Evolutionary conservation across 2,797 vertebrate species (phyloP), one percentile per base, ranked within the genome.

Genomic region (Sitta carolinensis): DNA sequence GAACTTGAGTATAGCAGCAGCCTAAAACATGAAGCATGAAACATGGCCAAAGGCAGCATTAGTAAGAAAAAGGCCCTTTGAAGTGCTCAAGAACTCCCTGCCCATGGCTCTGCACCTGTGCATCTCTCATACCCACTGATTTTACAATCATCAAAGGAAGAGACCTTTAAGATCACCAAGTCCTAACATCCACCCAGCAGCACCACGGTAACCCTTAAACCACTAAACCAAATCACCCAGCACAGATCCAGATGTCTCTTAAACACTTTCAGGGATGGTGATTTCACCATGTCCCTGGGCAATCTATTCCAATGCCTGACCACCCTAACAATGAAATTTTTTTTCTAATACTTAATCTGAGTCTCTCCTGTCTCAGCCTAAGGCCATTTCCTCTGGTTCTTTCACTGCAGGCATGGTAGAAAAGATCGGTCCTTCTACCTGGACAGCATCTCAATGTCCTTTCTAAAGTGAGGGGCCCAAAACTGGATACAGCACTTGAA

Each of bases 51-150:
- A 66, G 74, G 52, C 76, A 89, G 51, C 30, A 66, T 32, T 29
- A 21, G 21, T 75, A 45, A 75, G 62, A 45, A 94, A 83, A 40
- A 92, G 43, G 40, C 55, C 89, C 52, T 90, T 11, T 42, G 63
- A 91, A 82, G 45, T 15, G 22, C 55, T 90, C 32, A 48, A 69
- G 70, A 84, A 58, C 30, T 68, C 58, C 13, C 22, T 3, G 3
- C 42, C 36, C 0, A 0, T 3, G 5, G 84, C 57, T 70, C 62
- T 36, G 64, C 0, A 3, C 45, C 59, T 34, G 20, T 38, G 26
- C 74, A 50, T 84, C 47, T 63, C 59, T 59, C 45, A 66, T 0
- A 5, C 40, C 59, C 52, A 48, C 48, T 55, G 25, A 51, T 40
- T 36, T 70, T 40, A 67, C 42, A 43, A 29, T 27, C 73, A 78